phyloP scores from a whole-genome alignment of 92 coral and sea anemone species.

The Actinernus sp. region DNA sequence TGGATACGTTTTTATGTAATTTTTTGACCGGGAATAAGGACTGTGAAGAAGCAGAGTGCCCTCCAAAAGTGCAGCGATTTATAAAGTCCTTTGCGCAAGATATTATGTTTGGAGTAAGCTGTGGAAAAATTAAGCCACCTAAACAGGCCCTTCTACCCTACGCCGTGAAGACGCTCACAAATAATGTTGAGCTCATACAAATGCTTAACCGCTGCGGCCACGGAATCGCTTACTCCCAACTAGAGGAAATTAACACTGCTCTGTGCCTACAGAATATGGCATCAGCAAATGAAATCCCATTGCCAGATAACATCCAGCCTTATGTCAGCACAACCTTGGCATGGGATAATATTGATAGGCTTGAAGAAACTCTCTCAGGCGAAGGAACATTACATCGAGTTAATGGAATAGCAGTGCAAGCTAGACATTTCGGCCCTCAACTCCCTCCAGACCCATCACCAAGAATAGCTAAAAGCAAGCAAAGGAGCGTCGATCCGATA shows the following conservation, averaged over 20 bases:
- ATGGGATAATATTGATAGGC: conserved; percentile 42
- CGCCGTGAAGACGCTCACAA: conserved; percentile 58
- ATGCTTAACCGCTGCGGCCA: conserved; percentile 63
- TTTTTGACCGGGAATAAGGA: conserved; percentile 25
- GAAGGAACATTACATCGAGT: conserved; percentile 52
- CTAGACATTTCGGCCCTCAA: conserved; percentile 1
- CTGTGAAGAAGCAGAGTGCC: conserved; percentile 16
- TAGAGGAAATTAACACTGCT: conserved; percentile 63
- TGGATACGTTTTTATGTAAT: conserved; percentile 23
- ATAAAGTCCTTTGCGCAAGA: conserved; percentile 64
- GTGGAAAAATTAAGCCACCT: conserved; percentile 61
- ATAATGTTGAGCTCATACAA: conserved; percentile 45
- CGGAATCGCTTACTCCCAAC: conserved; percentile 55
- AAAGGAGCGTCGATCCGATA: conserved; percentile 19
- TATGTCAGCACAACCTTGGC: conserved; percentile 13
- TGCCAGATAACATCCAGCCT: conserved; percentile 24
- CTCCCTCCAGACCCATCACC: neutral
- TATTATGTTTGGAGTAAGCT: conserved; percentile 50
- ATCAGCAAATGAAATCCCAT: conserved; percentile 15
- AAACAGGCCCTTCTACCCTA: conserved; percentile 66
- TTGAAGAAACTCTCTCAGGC: conserved; percentile 47
- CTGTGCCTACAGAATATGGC: conserved; percentile 53
- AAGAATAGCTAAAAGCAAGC: conserved; percentile 2
- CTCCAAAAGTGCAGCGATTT: conserved; percentile 33
- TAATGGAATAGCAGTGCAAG: conserved; percentile 50